Conservation (phyloP, 2,797 vertebrate genomes). For the Lacerta viridis region DNA sequence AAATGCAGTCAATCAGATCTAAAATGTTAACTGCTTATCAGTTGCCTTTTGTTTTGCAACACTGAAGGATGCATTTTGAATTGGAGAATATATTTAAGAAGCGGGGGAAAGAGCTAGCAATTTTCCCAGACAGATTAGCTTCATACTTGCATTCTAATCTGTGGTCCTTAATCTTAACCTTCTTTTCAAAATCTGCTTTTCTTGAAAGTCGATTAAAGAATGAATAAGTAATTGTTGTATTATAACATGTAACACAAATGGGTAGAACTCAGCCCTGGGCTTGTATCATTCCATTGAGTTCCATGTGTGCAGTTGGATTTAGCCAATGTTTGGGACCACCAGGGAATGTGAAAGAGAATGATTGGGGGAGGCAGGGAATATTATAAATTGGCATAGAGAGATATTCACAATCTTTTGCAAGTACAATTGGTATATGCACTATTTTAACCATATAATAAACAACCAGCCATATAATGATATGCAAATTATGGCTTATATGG, state of each 20-base stretch:
- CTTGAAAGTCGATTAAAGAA: conserved; percentile 70
- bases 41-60: not conserved
- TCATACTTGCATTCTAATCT: conserved; percentile 60
- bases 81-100: conserved; percentile 46
- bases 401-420: too few relatives aligned
- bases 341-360: not conserved
- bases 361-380: not conserved
- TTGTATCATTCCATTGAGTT: conserved; percentile 29
- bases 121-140: conserved; percentile 71
- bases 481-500: too few relatives aligned
- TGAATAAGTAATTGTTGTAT: conserved; percentile 72
- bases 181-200: conserved; percentile 81
- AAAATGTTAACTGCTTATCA: too few relatives aligned
- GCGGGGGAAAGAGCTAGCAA: conserved; percentile 51
- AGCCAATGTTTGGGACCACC: not conserved
- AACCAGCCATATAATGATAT: too few relatives aligned
- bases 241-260: conserved; percentile 52
- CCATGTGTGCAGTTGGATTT: not conserved
- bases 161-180: conserved; percentile 66
- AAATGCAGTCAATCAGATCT: too few relatives aligned
- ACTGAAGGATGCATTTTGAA: not conserved
- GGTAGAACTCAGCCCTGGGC: not conserved
- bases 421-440: too few relatives aligned
- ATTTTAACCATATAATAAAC: too few relatives aligned
- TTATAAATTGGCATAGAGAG: too few relatives aligned